Evolutionary conservation across 1,140 invertebrate species (phyloP), one percentile per base, ranked within the genome.

Genomic region (Zelostemma sp.): DNA sequence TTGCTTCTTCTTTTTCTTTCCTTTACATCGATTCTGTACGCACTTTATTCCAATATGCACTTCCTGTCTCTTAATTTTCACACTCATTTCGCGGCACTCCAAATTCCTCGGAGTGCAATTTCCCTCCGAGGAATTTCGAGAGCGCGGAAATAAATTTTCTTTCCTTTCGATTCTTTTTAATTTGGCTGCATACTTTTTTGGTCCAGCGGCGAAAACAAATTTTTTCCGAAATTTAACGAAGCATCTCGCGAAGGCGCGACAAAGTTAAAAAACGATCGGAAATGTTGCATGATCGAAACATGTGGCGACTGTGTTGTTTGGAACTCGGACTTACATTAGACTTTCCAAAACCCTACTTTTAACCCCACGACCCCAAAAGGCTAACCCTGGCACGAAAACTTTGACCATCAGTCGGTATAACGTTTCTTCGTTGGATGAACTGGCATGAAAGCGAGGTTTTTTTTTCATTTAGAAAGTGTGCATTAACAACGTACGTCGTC

Each of bases 271-370:
- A 28, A 28, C 25, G 25, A 28, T 28, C 25, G 25, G 3, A 28
- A 28, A 28, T 4, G 25, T 66, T 45, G 64, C 38, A 69, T 61
- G 65, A 69, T 64, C 57, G 54, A 73, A 73, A 68, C 56, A 73
- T 59, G 31, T 57, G 59, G 47, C 53, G 74, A 71, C 72, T 67
- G 48, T 56, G 73, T 76, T 75, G 74, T 75, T 76, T 76, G 74
- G 74, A 76, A 76, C 74, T 75, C 72, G 57, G 60, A 64, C 69
- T 73, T 41, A 53, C 19, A 41, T 57, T 38, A 57, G 2, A n/a
- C n/a, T n/a, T 40, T 38, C 21, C 11, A 6, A 35, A 35, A 11
- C n/a, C 33, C 33, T 35, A 28, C 3, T n/a, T 35, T 35, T n/a
- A 4, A 25, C 3, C 12, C 18, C 15, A 35, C 18, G 33, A 35